Percentiles rank a stretch among this genome's conserved stretches.
phyloP scores from a whole-genome alignment of 2,113 vertebrate genomes.

The Macrotus californicus region DNA sequence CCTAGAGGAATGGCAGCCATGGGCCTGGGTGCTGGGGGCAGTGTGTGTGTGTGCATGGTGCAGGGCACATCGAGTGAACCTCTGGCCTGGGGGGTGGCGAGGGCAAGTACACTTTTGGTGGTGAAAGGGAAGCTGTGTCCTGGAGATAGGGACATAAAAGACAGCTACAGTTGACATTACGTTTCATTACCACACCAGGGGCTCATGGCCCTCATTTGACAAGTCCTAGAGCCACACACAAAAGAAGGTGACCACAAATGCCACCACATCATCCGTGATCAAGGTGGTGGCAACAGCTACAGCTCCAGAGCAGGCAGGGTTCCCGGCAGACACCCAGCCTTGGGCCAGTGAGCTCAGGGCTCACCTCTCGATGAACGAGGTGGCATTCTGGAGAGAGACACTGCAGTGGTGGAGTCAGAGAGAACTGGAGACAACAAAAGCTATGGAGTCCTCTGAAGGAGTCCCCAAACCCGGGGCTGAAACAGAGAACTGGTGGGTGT shows the following conservation, averaged over 20 bases:
- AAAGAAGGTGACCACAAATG: background rate
- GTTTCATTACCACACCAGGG: background rate
- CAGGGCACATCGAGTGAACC: background rate
- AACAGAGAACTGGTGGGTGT: background rate
- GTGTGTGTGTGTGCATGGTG: accelerated
- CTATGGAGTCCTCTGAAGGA: slow-evolving; percentile 19
- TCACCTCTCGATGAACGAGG: background rate
- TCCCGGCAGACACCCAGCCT: background rate
- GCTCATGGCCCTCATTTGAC: background rate
- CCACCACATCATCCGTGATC: background rate
- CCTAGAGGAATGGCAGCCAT: background rate
- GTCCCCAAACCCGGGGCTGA: slow-evolving; percentile 18
- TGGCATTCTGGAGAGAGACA: background rate
- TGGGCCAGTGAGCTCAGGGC: background rate
- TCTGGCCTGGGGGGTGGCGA: background rate
- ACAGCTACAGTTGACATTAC: background rate
- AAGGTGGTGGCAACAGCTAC: accelerated
- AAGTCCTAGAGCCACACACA: background rate
- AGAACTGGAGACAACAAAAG: background rate
- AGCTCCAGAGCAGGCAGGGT: background rate
- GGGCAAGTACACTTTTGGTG: background rate
- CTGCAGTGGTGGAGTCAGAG: background rate
- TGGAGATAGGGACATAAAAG: background rate
- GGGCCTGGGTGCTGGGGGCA: background rate
- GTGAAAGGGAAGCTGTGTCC: background rate